Base-by-base conservation (phyloP, 2,888 invertebrate species). In the Tenthredo livida region DNA sequence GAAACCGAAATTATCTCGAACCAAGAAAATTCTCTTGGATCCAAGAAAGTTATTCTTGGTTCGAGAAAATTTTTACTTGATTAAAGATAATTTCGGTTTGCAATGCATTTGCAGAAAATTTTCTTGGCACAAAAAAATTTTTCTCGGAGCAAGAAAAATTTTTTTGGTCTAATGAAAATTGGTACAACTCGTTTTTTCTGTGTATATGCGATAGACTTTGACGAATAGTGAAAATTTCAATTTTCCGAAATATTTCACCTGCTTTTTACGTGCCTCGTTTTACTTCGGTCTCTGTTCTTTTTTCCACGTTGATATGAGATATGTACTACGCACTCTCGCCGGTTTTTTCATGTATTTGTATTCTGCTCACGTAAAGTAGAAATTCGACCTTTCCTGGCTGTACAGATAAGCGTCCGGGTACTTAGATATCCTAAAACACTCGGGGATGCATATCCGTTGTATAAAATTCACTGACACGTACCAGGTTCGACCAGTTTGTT, bases 381-480 rank as follows among this genome's bases (percentile, higher is more conserved):
- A 29, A 77, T 77, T 77, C 29, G 29, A 77, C 77, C 21, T 80
- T 40, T 80, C 61, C 61, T 61, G 33, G 15, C 6, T n/a, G 58
- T 33, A n/a, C 29, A 61, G 54, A 77, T 77, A 50, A 54, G n/a
- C 50, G 25, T 43, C 25, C 15, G 15, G 21, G n/a, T 47, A 47
- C 54, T n/a, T 47, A 77, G 50, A 77, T 54, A 77, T 33, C 29
- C 15, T 67, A 12, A 67, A 67, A 67, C 67, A 67, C 33, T 67
- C 33, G 67, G 3, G 43, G 73, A 73, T 40, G 58, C 37, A 61
- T 50, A 61, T 50, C 33, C 61, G 80, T 12, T 2, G 40, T 80
- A 80, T 80, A 80, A 61, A 80, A 80, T 37, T 58, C 58, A 40
- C n/a, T 21, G 80, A 37, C 80, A 58, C 80, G 58, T 40, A 58